Evolutionary conservation across 1,140 invertebrate genomes (phyloP).

Genomic region (Colletes latitarsis): DNA sequence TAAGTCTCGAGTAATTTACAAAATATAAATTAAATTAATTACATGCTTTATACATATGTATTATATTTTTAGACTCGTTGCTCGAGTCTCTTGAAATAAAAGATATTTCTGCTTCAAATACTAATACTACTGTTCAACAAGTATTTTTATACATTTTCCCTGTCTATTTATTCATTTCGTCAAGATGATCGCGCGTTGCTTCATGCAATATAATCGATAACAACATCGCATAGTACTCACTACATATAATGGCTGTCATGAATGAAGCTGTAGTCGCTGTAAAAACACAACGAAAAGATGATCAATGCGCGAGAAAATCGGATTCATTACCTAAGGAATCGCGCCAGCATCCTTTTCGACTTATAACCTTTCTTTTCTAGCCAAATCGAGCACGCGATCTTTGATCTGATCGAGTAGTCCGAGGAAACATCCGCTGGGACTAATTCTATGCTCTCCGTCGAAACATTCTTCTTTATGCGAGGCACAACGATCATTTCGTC

Average conservation of each 20-base stretch:
- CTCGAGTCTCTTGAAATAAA: too few species aligned
- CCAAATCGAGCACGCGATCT: conserved; percentile 59
- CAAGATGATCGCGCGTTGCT: conserved; percentile 34
- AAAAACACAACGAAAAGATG: conserved; percentile 63
- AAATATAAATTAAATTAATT: too few species aligned
- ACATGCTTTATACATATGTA: too few species aligned
- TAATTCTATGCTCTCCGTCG: not conserved
- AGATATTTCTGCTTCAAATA: too few species aligned
- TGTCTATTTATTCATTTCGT: too few species aligned
- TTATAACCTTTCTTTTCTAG: conserved; percentile 53
- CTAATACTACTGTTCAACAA: too few species aligned
- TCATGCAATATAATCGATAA: conserved; percentile 53
- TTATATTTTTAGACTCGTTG: too few species aligned
- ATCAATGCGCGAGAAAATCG: conserved; percentile 26
- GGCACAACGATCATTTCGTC: conserved; percentile 33
- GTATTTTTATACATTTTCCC: too few species aligned
- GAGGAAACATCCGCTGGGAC: conserved; percentile 20
- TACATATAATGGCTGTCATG: conserved; percentile 82
- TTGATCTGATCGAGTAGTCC: conserved; percentile 56
- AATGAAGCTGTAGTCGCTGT: conserved; percentile 81
- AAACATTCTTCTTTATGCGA: not conserved
- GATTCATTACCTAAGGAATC: conserved; percentile 71
- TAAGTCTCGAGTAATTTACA: too few species aligned
- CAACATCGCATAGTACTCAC: conserved; percentile 76
- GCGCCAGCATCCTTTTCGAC: conserved; percentile 47